Conservation (phyloP, 2,797 vertebrate genomes). For the Acropternis orthonyx region DNA sequence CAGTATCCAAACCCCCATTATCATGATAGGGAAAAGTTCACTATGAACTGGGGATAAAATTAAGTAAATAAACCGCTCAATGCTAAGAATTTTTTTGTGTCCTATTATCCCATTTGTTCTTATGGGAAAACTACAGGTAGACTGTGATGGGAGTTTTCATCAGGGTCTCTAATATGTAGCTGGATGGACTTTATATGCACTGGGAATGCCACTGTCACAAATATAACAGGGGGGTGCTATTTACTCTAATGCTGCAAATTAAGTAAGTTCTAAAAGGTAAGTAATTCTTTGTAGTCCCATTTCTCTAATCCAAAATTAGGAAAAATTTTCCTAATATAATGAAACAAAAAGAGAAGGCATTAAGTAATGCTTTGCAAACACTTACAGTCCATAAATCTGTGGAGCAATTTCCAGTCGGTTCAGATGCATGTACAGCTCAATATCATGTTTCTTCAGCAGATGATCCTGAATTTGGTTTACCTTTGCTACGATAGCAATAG, state of each 20-base stretch:
- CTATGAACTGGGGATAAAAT: background rate
- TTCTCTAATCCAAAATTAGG: background rate
- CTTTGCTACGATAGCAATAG: conserved; percentile 96
- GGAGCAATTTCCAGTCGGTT: conserved; percentile 97
- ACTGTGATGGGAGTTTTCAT: background rate
- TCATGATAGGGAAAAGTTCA: background rate
- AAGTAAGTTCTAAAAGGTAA: background rate
- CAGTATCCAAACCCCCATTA: background rate
- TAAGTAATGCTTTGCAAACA: conserved; percentile 50
- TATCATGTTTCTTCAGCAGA: conserved; percentile 95
- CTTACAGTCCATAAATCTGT: conserved; percentile 98
- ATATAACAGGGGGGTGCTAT: background rate
- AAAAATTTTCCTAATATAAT: background rate
- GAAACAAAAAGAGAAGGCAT: background rate
- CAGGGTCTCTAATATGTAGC: background rate
- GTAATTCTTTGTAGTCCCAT: background rate
- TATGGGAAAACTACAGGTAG: background rate
- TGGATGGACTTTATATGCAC: background rate
- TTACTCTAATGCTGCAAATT: background rate
- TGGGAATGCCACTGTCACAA: background rate
- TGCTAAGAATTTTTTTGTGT: background rate
- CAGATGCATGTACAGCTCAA: conserved; percentile 96
- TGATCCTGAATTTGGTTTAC: conserved; percentile 98
- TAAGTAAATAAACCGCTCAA: background rate
- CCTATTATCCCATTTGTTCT: background rate